phyloP scores from a whole-genome alignment of 2,113 vertebrate species.

The Dromiciops gliroides region DNA sequence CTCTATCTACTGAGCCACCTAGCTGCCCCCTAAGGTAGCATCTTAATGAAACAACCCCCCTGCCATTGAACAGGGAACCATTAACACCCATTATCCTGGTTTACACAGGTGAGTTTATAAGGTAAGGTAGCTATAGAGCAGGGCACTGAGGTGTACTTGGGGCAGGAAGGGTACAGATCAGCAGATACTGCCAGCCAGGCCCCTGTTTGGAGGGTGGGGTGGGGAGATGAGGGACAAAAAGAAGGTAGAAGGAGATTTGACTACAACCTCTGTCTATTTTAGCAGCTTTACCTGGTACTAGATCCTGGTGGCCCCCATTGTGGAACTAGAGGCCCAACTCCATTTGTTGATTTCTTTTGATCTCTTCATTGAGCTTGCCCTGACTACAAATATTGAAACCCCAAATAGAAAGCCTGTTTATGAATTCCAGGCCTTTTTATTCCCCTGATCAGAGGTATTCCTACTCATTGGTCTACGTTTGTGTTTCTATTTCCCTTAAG shows the following conservation, averaged over 20 bases:
- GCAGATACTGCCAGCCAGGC: neutral
- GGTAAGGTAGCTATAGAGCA: neutral
- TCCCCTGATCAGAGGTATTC: neutral
- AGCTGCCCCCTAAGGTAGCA: no score
- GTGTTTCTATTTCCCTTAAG: conserved; percentile 54
- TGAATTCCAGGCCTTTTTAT: conserved; percentile 38
- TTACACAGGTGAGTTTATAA: neutral
- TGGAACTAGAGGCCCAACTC: conserved; percentile 6
- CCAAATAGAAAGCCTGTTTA: conserved; percentile 36
- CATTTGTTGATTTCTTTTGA: conserved; percentile 33
- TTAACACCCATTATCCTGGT: neutral
- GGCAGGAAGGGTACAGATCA: neutral
- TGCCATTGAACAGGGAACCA: neutral
- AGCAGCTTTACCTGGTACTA: neutral
- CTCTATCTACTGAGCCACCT: no score
- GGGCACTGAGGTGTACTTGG: neutral
- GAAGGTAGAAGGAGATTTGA: neutral
- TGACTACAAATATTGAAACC: conserved; percentile 39
- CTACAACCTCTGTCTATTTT: neutral
- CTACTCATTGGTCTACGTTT: conserved; percentile 7
- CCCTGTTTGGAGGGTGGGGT: neutral
- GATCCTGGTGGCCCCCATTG: neutral
- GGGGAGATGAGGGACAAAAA: neutral
- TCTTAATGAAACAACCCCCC: neutral
- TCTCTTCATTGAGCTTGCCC: conserved; percentile 8